Base-by-base conservation (phyloP, 2,797 vertebrate genomes). In the Gila robusta region DNA sequence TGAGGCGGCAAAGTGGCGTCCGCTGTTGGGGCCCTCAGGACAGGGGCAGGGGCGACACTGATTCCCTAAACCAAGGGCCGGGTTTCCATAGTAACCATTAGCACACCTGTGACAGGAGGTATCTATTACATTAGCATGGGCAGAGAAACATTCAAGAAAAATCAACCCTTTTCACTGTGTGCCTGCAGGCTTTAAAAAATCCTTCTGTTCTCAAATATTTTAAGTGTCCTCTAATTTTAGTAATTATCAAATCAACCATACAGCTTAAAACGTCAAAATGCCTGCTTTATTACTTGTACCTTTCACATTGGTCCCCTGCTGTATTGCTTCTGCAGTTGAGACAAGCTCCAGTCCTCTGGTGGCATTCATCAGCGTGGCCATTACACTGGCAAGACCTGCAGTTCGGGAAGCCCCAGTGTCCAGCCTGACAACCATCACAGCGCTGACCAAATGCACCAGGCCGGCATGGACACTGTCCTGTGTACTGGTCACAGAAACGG, bases 21-120 rank as follows among this genome's bases (percentile, higher is more conserved):
- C 95, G 32, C 96, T 98, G 88, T 93, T 91, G 0, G 97, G 98
- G 5, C 96, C 97, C 0, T 99, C 98, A 0, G 98, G 98, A 86
- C 98, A 99, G 6, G 96, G 97, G 72, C 98, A 99, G 0, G 98
- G 97, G 41, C 97, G 97, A 91, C 98, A 99, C 41, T 96, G 97
- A 89, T 93, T 94, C 16, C 97, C 95, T 0, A 95, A 94, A 19
- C 96, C 96, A 88, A 99, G 92, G 0, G 92, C 87, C 0, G 98
- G 97, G 91, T 98, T 98, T 87, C 98, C 98, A 8, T 97, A 97
- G 92, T 96, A 98, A 86, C 98, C 97, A 2, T 92, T 93, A 0
- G 94, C 94, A 71, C 98, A 99, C 80, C 98, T 99, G 87, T 69
- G 86, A 23, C 71, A 73, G 67, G 71, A 81, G n/a, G 23, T 35